These are phyloP conservation scores for Pitangus sulphuratus DNA, from an alignment of 2,797 vertebrate species.

Conservation along the genomic window DNA sequence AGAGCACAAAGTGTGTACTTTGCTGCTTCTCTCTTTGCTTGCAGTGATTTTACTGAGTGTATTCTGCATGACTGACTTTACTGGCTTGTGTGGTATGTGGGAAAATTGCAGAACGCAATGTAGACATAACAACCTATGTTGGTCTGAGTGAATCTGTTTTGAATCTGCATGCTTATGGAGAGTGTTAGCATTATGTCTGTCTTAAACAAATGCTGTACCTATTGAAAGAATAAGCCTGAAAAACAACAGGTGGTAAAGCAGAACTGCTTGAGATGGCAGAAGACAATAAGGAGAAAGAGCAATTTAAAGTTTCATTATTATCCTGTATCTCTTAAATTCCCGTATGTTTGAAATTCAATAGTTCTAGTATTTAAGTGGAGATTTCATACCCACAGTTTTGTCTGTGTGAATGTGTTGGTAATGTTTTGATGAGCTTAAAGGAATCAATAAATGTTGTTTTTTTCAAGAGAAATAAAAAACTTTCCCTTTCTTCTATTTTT, in stretches of 20 bases:
- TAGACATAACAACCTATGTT: background rate
- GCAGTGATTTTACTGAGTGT: background rate
- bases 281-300: background rate
- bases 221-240: background rate
- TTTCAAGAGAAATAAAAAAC: background rate
- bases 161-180: background rate
- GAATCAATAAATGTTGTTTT: background rate
- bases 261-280: background rate
- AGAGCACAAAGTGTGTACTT: background rate
- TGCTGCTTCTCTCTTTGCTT: background rate
- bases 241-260: background rate
- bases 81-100: background rate
- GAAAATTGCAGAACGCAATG: background rate
- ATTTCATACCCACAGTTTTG: background rate
- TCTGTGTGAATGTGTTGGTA: background rate
- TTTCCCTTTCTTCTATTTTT: background rate
- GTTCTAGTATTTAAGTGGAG: background rate
- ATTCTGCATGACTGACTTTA: background rate
- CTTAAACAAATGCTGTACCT: background rate
- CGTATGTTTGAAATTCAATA: background rate
- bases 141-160: background rate
- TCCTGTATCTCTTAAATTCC: background rate
- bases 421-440: background rate
- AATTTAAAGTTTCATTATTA: background rate
- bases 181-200: background rate